A percentile compares a stretch with the other conserved stretches of the same genome.
phyloP scores from a whole-genome alignment of 2,888 invertebrate genomes.

The Adineta ricciae region DNA sequence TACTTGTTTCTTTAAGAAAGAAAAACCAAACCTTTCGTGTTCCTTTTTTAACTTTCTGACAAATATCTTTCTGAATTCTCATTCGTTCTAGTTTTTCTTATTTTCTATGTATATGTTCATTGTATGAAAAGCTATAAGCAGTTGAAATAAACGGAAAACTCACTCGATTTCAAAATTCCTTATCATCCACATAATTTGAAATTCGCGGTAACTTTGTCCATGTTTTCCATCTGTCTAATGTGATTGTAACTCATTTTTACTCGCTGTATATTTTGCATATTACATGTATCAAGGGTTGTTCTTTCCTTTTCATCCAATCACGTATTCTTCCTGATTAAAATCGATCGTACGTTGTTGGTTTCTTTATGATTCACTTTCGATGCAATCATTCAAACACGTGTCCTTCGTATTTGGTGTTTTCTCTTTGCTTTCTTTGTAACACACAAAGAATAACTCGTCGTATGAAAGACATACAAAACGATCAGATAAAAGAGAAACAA shows the following conservation, averaged over 20 bases:
- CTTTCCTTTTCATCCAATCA: too few relatives aligned
- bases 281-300: too few relatives aligned
- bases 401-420: not conserved
- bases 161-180: not conserved
- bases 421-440: not conserved
- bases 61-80: not conserved
- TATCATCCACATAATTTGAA: too few relatives aligned
- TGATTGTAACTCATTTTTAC: too few relatives aligned
- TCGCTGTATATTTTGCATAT: too few relatives aligned
- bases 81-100: not conserved
- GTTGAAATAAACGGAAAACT: not conserved
- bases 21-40: not conserved
- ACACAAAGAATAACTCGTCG: not conserved
- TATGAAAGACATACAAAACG: constrained; percentile 4
- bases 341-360: too few relatives aligned
- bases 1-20: not conserved
- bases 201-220: too few relatives aligned
- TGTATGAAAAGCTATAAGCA: constrained; percentile 5
- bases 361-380: too few relatives aligned
- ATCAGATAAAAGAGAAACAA: not conserved
- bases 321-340: too few relatives aligned
- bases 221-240: too few relatives aligned
- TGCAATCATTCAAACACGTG: not conserved
- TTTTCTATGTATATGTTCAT: not conserved
- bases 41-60: not conserved